Evolutionary conservation across 1,140 invertebrate genomes (phyloP).

Genomic region (Zeugodacus cucurbitae): DNA sequence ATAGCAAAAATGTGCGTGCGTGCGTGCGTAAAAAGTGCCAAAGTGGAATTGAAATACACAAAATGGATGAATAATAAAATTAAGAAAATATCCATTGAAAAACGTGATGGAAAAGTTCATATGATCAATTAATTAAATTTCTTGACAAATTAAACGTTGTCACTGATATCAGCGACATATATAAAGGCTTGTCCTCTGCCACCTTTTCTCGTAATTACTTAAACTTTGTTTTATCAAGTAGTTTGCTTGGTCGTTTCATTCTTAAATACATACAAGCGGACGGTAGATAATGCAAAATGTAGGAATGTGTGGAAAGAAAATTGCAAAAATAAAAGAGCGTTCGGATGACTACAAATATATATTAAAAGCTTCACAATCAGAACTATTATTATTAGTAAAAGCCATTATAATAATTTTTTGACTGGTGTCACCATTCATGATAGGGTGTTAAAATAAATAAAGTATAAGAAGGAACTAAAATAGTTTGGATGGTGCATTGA

Average conservation of each 20-base stretch:
- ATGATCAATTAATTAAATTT: not conserved
- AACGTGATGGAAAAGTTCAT: not conserved
- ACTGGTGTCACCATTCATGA: no score
- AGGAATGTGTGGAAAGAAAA: not conserved
- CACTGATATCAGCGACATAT: not conserved
- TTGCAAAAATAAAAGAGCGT: conserved; percentile 26
- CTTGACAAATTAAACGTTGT: not conserved
- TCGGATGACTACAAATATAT: not conserved
- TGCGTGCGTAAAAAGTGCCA: conserved; percentile 23
- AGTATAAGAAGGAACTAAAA: no score
- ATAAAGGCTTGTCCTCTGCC: not conserved
- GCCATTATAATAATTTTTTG: not conserved
- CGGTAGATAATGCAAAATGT: conserved; percentile 17
- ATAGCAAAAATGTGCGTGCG: conserved; percentile 29
- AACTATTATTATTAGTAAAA: no score
- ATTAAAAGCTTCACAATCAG: not conserved
- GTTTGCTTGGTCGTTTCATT: conserved; percentile 14
- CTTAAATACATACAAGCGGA: conserved; percentile 39
- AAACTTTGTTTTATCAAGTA: conserved; percentile 30
- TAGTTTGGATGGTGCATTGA: not conserved
- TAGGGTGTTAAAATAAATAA: no score
- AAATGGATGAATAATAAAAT: conserved; percentile 9
- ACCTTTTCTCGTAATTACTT: not conserved
- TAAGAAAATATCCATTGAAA: not conserved
- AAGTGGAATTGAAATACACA: conserved; percentile 35